A percentile compares a stretch with the other conserved stretches of the same genome.
Conservation (phyloP, 1,140 invertebrate genomes). For the Leptoteleia sp. region DNA sequence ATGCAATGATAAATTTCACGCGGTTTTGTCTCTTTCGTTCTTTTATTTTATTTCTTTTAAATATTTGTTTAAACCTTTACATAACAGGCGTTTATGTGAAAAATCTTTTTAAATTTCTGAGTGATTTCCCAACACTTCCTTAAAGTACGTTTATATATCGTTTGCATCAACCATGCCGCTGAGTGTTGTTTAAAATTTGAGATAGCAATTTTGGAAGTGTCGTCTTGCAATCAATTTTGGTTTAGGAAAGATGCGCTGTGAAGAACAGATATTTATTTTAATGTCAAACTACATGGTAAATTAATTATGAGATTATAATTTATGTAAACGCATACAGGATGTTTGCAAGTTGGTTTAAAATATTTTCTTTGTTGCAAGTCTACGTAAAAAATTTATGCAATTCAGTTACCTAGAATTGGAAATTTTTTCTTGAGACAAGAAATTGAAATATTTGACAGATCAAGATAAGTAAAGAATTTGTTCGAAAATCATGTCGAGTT, state of each 20-base stretch:
- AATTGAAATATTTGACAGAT: no score
- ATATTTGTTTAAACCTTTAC: no score
- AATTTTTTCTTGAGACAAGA: no score
- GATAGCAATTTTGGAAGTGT: constrained; percentile 12
- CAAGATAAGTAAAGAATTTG: no score
- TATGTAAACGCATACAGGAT: neutral
- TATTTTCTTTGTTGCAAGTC: no score
- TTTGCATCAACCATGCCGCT: constrained; percentile 23
- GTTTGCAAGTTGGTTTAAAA: no score
- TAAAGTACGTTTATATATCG: constrained; percentile 26
- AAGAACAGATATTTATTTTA: constrained; percentile 9
- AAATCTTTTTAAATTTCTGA: constrained; percentile 25
- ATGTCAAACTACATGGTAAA: constrained; percentile 3
- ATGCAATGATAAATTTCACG: neutral
- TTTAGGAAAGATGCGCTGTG: constrained; percentile 7
- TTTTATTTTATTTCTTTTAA: no score
- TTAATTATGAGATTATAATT: constrained; percentile 2
- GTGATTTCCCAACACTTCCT: constrained; percentile 4
- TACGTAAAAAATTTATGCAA: no score
- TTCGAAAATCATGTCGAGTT: no score
- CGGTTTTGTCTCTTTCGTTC: constrained; percentile 1
- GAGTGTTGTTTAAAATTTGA: constrained; percentile 17
- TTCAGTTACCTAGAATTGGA: no score
- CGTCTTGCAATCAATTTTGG: constrained; percentile 48
- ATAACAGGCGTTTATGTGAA: constrained; percentile 4